phyloP scores from a whole-genome alignment of 2,888 invertebrate species.

The Serrognathus titanus region DNA sequence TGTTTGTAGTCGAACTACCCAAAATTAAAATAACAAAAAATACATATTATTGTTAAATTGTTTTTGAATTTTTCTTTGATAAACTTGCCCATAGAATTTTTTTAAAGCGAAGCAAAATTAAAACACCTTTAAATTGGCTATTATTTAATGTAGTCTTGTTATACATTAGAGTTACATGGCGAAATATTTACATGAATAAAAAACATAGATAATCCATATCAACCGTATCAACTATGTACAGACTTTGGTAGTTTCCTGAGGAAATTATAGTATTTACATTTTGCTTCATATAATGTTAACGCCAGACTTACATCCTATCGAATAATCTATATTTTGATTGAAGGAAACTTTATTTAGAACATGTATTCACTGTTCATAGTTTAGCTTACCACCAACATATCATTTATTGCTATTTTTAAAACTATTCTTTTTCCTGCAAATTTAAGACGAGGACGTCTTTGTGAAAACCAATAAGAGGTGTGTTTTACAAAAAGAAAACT shows the following conservation, averaged over 20 bases:
- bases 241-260: conserved; percentile 31
- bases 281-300: conserved; percentile 8
- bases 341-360: neutral
- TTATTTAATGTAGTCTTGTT: conserved; percentile 24
- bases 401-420: no score
- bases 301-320: conserved; percentile 5
- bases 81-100: no score
- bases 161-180: conserved; percentile 30
- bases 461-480: no score
- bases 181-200: conserved; percentile 33
- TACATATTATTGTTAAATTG: no score
- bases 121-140: neutral
- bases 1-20: no score
- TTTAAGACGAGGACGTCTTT: no score
- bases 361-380: neutral
- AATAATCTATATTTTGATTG: conserved; percentile 13
- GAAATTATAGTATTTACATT: conserved; percentile 28
- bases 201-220: conserved; percentile 30
- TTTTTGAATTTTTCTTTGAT: no score
- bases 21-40: no score
- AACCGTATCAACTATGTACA: conserved; percentile 26
- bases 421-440: no score
- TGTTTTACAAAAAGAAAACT: no score
- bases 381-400: no score
- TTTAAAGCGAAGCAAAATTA: neutral